Evolutionary conservation across 1,140 invertebrate genomes (phyloP), one percentile per base, ranked within the genome.

Genomic region (Parasteatoda tepidariorum): DNA sequence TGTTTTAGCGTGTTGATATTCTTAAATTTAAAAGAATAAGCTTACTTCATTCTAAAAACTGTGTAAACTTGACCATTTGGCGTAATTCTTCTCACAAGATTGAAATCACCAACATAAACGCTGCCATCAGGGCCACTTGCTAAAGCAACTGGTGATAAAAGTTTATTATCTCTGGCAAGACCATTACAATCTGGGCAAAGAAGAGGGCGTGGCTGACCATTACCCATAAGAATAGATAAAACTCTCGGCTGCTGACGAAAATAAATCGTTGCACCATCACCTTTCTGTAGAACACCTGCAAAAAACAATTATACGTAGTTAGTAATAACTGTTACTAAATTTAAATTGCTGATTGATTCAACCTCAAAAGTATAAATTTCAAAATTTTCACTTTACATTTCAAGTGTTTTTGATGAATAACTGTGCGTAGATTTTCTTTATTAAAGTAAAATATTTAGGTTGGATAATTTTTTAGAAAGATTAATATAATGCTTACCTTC

Each of bases 241-340:
- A 97, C 94, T 73, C 95, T 91, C 0, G 97, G 96, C 87, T 96
- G 95, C 87, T 98, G 96, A 87, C 97, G 97, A 86, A 99, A 88
- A 88, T 98, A 98, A 82, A 98, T 96, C 87, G 97, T 98, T 0
- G 96, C 95, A 26, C 98, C 98, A 89, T 99, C 97, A 31, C 98
- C 98, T 88, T 98, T 98, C 89, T 99, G 97, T 1, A 99, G 91
- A 84, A 99, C 98, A 30, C 96, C 97, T 92, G 98, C 88, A 99
- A 98, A 94, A n/a, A n/a, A n/a, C n/a, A n/a, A n/a, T n/a, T n/a
- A n/a, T n/a, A n/a, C n/a, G n/a, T n/a, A n/a, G n/a, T n/a, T n/a
- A n/a, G n/a, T n/a, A n/a, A n/a, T n/a, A n/a, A n/a, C n/a, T n/a
- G n/a, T n/a, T n/a, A n/a, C n/a, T n/a, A n/a, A n/a, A n/a, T n/a